Percentiles rank a stretch among this genome's conserved stretches.
Conservation (phyloP, 2,888 invertebrate genomes). For the Toxonevra muliebris region DNA sequence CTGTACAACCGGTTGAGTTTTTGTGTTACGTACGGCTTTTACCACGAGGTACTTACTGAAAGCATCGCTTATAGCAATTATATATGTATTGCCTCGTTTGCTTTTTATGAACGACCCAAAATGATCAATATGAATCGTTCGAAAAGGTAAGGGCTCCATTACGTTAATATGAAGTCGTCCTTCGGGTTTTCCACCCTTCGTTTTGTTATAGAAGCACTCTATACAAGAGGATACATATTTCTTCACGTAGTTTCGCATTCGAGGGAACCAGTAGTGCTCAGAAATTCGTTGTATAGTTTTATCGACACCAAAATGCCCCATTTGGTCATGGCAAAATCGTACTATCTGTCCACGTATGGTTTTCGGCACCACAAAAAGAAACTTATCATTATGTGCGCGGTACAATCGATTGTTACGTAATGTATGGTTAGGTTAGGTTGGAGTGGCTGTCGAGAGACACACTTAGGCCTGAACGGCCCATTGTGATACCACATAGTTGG, state of each 20-base stretch:
- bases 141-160: slow-evolving; percentile 7
- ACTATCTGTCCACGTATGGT: slow-evolving; percentile 13
- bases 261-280: not conserved
- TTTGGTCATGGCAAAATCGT: not conserved
- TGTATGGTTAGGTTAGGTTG: no score
- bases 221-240: slow-evolving; percentile 1
- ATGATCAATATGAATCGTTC: slow-evolving; percentile 12
- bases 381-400: no score
- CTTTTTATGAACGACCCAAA: slow-evolving; percentile 15
- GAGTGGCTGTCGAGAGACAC: no score
- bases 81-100: not conserved
- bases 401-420: no score
- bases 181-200: slow-evolving; percentile 11
- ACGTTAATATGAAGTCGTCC: slow-evolving; percentile 3
- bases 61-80: slow-evolving; percentile 4
- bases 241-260: slow-evolving; percentile 13
- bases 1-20: slow-evolving; percentile 33
- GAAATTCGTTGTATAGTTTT: slow-evolving; percentile 20
- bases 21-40: slow-evolving; percentile 33
- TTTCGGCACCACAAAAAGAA: no score
- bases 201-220: slow-evolving; percentile 10
- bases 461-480: no score
- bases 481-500: no score
- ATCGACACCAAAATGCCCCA: slow-evolving; percentile 13
- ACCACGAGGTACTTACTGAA: not conserved